Evolutionary conservation across 2,113 vertebrate species (phyloP).

Genomic region (Acrocephalus arundinaceus): DNA sequence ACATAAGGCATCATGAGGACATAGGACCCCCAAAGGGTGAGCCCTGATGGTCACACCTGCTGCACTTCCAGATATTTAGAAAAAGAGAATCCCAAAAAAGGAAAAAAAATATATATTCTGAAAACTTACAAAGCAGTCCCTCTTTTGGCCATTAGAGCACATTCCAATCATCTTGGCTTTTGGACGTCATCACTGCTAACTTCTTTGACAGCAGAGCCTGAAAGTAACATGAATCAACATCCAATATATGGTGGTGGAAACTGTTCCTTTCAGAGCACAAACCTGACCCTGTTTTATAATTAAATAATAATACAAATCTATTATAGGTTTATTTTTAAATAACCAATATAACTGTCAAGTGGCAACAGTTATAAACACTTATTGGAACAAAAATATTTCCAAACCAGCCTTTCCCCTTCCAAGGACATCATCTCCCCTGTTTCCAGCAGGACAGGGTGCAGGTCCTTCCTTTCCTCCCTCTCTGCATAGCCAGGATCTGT

Average conservation of each 20-base stretch:
- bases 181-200: neutral
- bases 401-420: neutral
- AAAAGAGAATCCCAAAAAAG: neutral
- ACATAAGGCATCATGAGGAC: neutral
- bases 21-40: neutral
- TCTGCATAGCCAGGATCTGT: neutral
- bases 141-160: neutral
- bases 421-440: neutral
- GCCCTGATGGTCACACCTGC: neutral
- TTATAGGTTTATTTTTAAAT: neutral
- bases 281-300: neutral
- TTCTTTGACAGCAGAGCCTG: neutral
- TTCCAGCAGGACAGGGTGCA: neutral
- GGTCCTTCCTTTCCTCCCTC: neutral
- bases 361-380: neutral
- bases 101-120: neutral
- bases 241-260: rapidly evolving
- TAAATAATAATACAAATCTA: neutral
- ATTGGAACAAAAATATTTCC: neutral
- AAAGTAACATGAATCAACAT: rapidly evolving
- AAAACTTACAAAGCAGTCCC: neutral
- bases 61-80: neutral
- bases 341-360: neutral
- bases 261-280: neutral
- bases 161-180: rapidly evolving